Base-by-base conservation (phyloP, 2,797 vertebrate species). In the Sylvia borin region DNA sequence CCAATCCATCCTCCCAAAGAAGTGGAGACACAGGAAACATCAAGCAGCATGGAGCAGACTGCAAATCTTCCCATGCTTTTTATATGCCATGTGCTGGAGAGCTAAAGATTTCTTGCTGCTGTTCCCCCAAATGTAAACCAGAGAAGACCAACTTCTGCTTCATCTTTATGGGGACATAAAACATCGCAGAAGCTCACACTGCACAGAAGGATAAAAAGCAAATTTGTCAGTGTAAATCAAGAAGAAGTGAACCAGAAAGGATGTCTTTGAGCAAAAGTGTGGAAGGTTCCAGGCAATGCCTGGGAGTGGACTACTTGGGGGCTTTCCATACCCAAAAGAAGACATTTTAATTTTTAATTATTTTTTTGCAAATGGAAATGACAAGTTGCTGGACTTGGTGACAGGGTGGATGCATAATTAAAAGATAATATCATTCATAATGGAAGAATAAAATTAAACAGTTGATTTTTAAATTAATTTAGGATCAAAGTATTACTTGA, bases 91-190 rank as follows among this genome's bases (percentile, higher is more conserved):
- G 24, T 3, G 4, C 38, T 54, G 50, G 32, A 87, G 48, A 70
- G 25, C 68, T 50, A 21, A 88, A 89, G 57, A 89, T 93, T 94
- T 89, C 86, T 94, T 89, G 31, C 77, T 80, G 34, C 61, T 34
- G 43, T 87, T 84, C 27, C 25, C 4, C 15, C 34, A 61, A 43
- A 61, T 92, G 54, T 90, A 94, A 95, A 79, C 55, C 66, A 81
- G 72, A 85, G 68, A 96, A 91, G 79, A 85, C n/a, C 50, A 82
- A 77, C 57, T 87, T 64, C 50, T 92, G 16, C 94, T 64, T 95
- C 40, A 55, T 74, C 55, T 40, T 82, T 32, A 87, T 40, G 38
- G 42, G 26, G 6, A 58, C 34, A 53, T 93, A 90, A 95, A 94
- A 65, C 51, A 79, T 45, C 50, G 79, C 47, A 60, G 38, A 62